phyloP scores from a whole-genome alignment of 2,888 invertebrate species.

The Antheraea yamamai region DNA sequence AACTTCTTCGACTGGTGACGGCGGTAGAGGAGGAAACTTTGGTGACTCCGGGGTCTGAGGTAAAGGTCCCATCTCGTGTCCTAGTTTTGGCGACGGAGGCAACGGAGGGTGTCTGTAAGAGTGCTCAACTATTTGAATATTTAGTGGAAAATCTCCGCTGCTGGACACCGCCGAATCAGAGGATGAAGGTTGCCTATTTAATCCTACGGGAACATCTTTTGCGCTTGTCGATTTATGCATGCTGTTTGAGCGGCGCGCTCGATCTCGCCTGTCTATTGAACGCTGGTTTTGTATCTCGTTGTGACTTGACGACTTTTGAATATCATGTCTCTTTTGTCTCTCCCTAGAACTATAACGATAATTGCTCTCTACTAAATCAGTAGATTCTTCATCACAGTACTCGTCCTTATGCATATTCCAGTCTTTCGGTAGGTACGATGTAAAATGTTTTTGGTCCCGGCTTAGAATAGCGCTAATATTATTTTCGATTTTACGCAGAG shows the following conservation, averaged over 20 bases:
- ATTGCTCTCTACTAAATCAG: slow-evolving; percentile 77
- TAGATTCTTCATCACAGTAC: slow-evolving; percentile 80
- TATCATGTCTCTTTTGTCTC: slow-evolving; percentile 79
- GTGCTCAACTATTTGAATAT: slow-evolving; percentile 86
- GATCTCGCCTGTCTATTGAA: slow-evolving; percentile 75
- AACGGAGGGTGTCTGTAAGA: slow-evolving; percentile 71
- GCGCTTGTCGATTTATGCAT: slow-evolving; percentile 89
- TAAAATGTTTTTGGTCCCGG: slow-evolving; percentile 80
- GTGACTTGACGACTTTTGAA: slow-evolving; percentile 84
- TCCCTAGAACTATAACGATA: slow-evolving; percentile 80
- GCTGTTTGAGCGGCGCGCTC: slow-evolving; percentile 82
- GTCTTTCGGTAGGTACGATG: slow-evolving; percentile 80
- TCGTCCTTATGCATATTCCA: slow-evolving; percentile 83
- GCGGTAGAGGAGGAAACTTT: slow-evolving; percentile 89
- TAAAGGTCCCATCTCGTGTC: slow-evolving; percentile 72
- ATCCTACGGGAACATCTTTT: slow-evolving; percentile 85
- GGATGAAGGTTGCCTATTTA: slow-evolving; percentile 78
- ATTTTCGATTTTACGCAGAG: slow-evolving; percentile 86
- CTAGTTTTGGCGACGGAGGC: slow-evolving; percentile 67
- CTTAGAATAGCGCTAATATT: slow-evolving; percentile 87
- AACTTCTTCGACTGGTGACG: slow-evolving; percentile 91
- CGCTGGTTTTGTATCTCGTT: slow-evolving; percentile 82
- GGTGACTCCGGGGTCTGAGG: slow-evolving; percentile 79
- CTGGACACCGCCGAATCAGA: slow-evolving; percentile 79
- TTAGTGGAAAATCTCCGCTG: slow-evolving; percentile 82